A percentile compares a stretch with the other conserved stretches of the same genome.
Conservation (phyloP, 2,113 vertebrate genomes). For the Mus musculus region GRCm39 chr10:124640001-124640500, state of each 20-base stretch:
- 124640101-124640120: constrained; percentile 58
- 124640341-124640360: neutral
- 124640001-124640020: constrained; percentile 71
- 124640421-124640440: neutral
- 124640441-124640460: neutral
- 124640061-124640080: constrained; percentile 59
- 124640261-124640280: neutral
- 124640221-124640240: constrained; percentile 29
- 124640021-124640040: constrained; percentile 67
- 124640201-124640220: constrained; percentile 24
- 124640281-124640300: neutral
- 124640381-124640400: neutral
- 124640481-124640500: no score
- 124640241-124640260: neutral
- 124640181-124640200: constrained; percentile 43
- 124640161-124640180: constrained; percentile 32
- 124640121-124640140: constrained; percentile 56
- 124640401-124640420: neutral
- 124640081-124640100: constrained; percentile 17
- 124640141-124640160: constrained; percentile 49
- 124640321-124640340: neutral
- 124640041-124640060: constrained; percentile 76
- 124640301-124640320: neutral
- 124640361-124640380: neutral
- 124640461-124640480: neutral